Conservation (phyloP, 2,888 invertebrate species). For the Trachelus iudaicus region DNA sequence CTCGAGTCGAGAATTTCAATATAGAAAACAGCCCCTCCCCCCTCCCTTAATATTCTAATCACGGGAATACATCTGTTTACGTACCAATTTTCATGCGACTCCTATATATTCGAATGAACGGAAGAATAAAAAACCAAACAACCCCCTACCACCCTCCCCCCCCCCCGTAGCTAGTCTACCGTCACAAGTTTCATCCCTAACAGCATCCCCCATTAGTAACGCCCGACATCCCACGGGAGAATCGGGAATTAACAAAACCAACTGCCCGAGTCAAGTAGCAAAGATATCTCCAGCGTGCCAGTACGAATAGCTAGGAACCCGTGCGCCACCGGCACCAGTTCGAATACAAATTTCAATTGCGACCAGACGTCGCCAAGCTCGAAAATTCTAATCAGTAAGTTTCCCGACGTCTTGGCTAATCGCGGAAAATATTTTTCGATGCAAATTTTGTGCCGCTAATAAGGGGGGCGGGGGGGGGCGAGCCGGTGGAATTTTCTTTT, state of each 20-base stretch:
- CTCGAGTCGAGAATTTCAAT: not conserved
- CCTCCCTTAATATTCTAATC: not conserved
- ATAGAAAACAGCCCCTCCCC: not conserved
- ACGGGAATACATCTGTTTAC: not conserved
- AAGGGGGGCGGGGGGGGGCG: not conserved
- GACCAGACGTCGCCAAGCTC: not conserved
- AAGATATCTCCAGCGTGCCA: not conserved
- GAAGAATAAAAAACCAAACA: not conserved
- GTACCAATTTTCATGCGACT: not conserved
- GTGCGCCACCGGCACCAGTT: not conserved
- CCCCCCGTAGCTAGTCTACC: not conserved
- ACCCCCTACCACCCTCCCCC: no score
- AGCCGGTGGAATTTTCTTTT: not conserved
- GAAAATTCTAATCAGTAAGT: not conserved
- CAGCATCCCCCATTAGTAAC: not conserved
- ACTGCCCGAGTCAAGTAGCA: not conserved
- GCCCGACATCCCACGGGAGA: not conserved
- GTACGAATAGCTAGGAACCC: not conserved
- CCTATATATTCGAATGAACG: not conserved
- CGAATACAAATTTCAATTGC: not conserved
- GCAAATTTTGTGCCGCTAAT: not conserved
- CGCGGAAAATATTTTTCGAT: not conserved
- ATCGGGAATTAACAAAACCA: not conserved
- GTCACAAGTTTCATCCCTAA: not conserved
- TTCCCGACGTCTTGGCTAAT: not conserved